Conservation (phyloP, 2,797 vertebrate species). For the Micrastur ruficollis region DNA sequence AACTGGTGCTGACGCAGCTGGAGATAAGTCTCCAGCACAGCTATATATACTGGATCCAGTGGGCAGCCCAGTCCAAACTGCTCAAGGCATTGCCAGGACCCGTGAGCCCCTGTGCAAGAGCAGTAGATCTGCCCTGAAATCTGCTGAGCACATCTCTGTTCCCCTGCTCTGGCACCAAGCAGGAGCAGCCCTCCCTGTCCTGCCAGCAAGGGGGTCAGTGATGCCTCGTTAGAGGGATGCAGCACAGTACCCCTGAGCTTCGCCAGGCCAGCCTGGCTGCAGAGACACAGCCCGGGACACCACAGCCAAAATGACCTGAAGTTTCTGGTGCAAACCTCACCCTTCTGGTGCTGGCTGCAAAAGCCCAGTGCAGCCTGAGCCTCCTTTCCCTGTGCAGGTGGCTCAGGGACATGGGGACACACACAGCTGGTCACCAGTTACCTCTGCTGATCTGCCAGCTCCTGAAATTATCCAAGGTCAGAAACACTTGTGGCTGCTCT, state of each 20-base stretch:
- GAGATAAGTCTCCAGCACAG: not conserved
- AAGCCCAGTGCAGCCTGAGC: not conserved
- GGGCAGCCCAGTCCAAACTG: not conserved
- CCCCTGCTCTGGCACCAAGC: not conserved
- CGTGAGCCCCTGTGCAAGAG: not conserved
- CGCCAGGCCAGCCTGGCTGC: not conserved
- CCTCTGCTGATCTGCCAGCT: not conserved
- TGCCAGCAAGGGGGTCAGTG: accelerated
- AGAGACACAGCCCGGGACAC: not conserved
- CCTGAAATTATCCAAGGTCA: not conserved
- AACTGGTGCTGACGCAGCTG: not conserved
- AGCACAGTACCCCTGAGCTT: not conserved
- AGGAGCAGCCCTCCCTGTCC: not conserved
- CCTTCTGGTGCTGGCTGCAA: not conserved
- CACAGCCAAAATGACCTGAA: not conserved
- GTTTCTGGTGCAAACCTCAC: not conserved
- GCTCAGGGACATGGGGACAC: not conserved
- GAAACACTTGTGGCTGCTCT: not conserved
- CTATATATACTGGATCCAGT: accelerated
- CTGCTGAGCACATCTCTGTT: not conserved
- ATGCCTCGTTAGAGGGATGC: not conserved
- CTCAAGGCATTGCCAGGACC: not conserved
- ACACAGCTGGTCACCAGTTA: accelerated
- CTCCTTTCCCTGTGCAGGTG: not conserved
- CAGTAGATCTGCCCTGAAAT: not conserved